A percentile compares a stretch with the other conserved stretches of the same genome.
Evolutionary conservation across 2,888 invertebrate species (phyloP).

Genomic region (Morpho deidamia): DNA sequence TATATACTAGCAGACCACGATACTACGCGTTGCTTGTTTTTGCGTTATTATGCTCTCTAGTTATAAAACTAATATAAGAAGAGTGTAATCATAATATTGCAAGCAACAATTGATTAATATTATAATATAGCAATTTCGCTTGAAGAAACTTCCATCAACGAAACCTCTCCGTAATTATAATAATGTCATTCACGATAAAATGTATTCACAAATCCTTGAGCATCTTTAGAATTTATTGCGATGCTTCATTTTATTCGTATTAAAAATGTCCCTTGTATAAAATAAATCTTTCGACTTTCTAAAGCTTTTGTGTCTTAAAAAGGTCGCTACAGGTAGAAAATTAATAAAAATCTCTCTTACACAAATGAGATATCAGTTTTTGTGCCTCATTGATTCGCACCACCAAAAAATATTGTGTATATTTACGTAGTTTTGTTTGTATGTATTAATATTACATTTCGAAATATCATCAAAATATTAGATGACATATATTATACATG

Average conservation of each 20-base stretch:
- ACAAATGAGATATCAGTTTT: conserved; percentile 3
- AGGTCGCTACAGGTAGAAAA: background rate
- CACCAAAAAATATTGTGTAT: background rate
- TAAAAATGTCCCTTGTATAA: background rate
- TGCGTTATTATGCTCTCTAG: no score
- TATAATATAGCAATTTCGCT: no score
- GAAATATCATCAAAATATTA: no score
- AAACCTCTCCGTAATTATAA: background rate
- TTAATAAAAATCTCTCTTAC: background rate
- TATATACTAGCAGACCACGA: no score
- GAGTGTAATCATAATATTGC: no score
- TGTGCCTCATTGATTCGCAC: background rate
- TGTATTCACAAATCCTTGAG: background rate
- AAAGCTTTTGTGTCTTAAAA: conserved; percentile 2
- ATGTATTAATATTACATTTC: no score
- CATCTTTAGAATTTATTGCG: background rate
- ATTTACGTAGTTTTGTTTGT: no score
- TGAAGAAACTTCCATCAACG: no score
- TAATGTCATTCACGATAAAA: background rate
- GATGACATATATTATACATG: no score
- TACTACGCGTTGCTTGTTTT: no score
- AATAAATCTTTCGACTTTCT: background rate
- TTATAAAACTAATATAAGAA: no score
- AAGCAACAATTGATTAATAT: no score
- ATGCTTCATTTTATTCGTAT: background rate